These are phyloP conservation scores for Caenorhabditis sinica DNA, from an alignment of 2,888 invertebrate genomes.

Conservation along the genomic window DNA sequence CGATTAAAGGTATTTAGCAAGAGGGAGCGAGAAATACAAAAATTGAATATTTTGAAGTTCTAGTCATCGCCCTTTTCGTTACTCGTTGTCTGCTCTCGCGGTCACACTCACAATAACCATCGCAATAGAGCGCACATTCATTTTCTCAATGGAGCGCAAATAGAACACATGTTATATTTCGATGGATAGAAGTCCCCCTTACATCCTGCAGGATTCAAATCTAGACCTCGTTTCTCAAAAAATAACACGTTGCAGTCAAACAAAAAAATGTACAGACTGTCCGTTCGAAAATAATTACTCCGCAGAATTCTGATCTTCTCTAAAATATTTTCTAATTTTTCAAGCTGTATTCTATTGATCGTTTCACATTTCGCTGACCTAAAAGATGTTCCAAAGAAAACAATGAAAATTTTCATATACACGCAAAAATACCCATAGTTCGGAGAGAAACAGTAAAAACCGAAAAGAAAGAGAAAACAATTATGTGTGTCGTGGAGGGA, in stretches of 20 bases:
- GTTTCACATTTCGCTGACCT: not conserved
- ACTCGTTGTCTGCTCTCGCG: too few relatives aligned
- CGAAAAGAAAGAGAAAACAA: slow-evolving; percentile 12
- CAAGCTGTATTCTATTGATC: not conserved
- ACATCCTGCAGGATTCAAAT: too few relatives aligned
- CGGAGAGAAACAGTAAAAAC: slow-evolving; percentile 34
- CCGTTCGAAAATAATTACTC: too few relatives aligned
- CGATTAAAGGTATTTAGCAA: too few relatives aligned
- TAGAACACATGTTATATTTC: not conserved
- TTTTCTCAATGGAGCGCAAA: not conserved
- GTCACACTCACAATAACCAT: not conserved
- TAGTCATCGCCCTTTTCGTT: not conserved
- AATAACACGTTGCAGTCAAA: too few relatives aligned
- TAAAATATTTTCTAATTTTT: not conserved
- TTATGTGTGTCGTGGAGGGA: not conserved
- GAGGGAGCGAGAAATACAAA: too few relatives aligned
- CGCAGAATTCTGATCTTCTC: too few relatives aligned
- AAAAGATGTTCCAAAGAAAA: not conserved
- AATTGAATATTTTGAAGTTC: too few relatives aligned
- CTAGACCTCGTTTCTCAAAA: too few relatives aligned
- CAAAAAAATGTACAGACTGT: too few relatives aligned
- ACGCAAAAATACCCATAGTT: slow-evolving; percentile 64
- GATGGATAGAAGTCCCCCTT: not conserved
- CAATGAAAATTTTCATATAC: slow-evolving; percentile 56
- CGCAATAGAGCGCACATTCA: not conserved